These are phyloP conservation scores for Drosophila yakuba DNA, from an alignment of 1,140 invertebrate genomes.

Conservation along the genomic window DNA sequence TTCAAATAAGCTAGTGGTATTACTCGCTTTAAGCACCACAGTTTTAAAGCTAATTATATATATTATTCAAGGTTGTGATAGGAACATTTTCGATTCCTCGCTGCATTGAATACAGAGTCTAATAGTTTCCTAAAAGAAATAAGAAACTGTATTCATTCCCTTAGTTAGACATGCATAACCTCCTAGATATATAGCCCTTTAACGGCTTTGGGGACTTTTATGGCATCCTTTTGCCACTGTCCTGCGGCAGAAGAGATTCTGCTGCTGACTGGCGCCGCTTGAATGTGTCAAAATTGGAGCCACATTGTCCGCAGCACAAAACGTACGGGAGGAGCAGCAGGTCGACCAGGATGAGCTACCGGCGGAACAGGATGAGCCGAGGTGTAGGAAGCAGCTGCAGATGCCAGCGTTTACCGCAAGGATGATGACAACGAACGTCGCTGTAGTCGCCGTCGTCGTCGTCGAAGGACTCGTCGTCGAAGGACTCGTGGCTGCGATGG, in stretches of 20 bases:
- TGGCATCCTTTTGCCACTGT: slow-evolving; percentile 30
- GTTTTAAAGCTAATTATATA: too few species aligned
- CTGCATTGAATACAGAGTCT: too few species aligned
- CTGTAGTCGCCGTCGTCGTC: slow-evolving; percentile 2
- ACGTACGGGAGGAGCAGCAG: slow-evolving; percentile 57
- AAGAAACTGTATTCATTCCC: background rate
- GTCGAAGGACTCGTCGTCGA: background rate
- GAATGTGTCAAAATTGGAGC: slow-evolving; percentile 83
- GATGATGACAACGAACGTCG: slow-evolving; percentile 46
- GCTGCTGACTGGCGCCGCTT: slow-evolving; percentile 69
- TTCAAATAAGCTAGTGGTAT: background rate
- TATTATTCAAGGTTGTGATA: too few species aligned
- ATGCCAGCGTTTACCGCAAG: slow-evolving; percentile 74
- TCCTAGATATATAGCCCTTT: slow-evolving; percentile 5
- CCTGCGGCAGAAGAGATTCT: slow-evolving; percentile 27
- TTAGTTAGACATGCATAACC: background rate
- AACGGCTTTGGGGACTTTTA: slow-evolving; percentile 7
- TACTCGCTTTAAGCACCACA: too few species aligned
- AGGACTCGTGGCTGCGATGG: slow-evolving; percentile 5
- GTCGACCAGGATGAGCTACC: slow-evolving; percentile 10
- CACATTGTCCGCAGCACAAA: slow-evolving; percentile 82
- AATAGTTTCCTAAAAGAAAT: background rate
- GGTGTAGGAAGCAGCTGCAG: slow-evolving; percentile 60
- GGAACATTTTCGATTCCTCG: too few species aligned
- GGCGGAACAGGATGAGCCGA: slow-evolving; percentile 26